Evolutionary conservation across 1,140 invertebrate species (phyloP).

Genomic region (Vollenhovia emeryi): DNA sequence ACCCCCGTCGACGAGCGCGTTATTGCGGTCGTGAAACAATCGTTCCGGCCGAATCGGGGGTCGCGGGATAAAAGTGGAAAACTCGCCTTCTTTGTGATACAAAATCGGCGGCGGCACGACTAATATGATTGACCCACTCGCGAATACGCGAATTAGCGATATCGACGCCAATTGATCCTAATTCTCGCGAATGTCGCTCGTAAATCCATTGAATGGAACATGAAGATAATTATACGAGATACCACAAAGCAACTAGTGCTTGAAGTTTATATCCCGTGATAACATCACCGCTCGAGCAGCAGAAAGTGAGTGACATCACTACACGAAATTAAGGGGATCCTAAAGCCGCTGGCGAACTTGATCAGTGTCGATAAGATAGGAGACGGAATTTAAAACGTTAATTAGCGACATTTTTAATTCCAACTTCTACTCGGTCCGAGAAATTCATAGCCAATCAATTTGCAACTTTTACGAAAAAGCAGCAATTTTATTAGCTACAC

Average conservation of each 20-base stretch:
- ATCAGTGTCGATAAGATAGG: no score
- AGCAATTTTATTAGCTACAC: no score
- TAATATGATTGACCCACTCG: neutral
- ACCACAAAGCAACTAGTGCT: neutral
- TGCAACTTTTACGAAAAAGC: no score
- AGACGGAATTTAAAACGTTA: no score
- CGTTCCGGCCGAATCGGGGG: conserved; percentile 10
- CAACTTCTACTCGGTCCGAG: no score
- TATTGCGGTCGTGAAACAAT: conserved; percentile 24
- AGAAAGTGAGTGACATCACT: neutral
- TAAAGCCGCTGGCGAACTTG: no score
- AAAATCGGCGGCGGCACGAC: neutral
- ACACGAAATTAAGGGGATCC: neutral
- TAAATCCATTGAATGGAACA: neutral
- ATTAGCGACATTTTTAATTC: no score
- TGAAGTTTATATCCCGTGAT: neutral
- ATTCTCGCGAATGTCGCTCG: neutral
- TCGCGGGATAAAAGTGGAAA: neutral
- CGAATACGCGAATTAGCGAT: neutral
- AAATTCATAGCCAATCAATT: no score
- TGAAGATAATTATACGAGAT: conserved; percentile 8
- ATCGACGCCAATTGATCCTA: neutral
- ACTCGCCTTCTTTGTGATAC: neutral
- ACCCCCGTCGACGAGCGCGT: neutral
- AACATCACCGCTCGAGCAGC: neutral